These are phyloP conservation scores for Synodontis membranacea DNA, from an alignment of 2,113 vertebrate genomes.

Conservation along the genomic window DNA sequence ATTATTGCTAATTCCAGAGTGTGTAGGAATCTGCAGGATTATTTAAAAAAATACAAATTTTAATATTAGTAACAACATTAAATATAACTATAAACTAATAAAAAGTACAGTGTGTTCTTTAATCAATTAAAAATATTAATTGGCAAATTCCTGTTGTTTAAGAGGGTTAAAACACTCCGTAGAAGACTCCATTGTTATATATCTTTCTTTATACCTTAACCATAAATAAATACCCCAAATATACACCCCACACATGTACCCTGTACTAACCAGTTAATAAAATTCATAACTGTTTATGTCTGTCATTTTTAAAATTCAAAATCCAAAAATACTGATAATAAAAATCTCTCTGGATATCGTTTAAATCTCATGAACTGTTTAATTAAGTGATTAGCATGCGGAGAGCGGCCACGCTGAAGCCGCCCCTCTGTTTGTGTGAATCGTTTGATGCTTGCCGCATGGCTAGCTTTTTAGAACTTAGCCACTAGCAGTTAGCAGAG, in stretches of 20 bases:
- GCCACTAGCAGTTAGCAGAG: slow-evolving; percentile 5
- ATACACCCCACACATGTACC: not conserved
- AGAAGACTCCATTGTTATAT: too few species aligned
- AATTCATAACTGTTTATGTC: too few species aligned
- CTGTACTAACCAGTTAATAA: not conserved
- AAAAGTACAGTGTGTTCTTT: too few species aligned
- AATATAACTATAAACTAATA: too few species aligned
- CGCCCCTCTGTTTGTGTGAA: not conserved
- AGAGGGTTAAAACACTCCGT: not conserved
- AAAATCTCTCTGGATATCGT: not conserved
- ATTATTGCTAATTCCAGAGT: too few species aligned
- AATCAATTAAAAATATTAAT: too few species aligned
- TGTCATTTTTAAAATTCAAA: too few species aligned
- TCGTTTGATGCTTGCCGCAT: not conserved
- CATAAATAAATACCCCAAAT: not conserved
- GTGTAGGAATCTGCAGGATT: too few species aligned
- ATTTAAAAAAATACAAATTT: too few species aligned
- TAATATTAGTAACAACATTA: too few species aligned
- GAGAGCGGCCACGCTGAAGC: slow-evolving; percentile 18
- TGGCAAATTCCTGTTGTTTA: not conserved
- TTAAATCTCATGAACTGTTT: slow-evolving; percentile 55
- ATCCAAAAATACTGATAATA: not conserved
- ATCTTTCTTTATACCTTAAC: not conserved
- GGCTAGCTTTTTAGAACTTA: slow-evolving; percentile 14
- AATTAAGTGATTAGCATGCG: slow-evolving; percentile 48